phyloP scores from a whole-genome alignment of 2,797 vertebrate species.

The Tenualosa ilisha region DNA sequence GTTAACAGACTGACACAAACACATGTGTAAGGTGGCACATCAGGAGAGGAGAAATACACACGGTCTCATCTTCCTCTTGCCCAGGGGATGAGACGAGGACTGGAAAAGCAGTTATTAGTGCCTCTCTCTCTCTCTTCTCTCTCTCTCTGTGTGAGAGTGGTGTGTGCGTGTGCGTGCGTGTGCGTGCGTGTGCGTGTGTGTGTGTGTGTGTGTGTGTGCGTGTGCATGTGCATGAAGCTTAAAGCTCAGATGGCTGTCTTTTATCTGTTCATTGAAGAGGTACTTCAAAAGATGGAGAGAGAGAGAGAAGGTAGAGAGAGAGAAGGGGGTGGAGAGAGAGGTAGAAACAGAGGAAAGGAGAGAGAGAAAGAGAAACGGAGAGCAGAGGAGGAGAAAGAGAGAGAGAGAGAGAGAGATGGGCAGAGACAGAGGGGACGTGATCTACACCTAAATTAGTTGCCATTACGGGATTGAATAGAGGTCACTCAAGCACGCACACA shows the following conservation, averaged over 20 bases:
- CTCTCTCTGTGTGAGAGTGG: too few relatives aligned
- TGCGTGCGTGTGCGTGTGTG: background rate
- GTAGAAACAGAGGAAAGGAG: background rate
- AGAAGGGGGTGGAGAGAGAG: background rate
- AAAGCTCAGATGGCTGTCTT: conserved; percentile 9
- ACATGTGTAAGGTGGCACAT: background rate
- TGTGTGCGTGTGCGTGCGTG: background rate
- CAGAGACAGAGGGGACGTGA: background rate
- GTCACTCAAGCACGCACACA: background rate
- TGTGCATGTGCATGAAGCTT: background rate
- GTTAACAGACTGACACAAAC: background rate
- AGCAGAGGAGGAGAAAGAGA: background rate
- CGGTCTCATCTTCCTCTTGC: background rate
- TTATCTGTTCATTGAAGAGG: conserved; percentile 16
- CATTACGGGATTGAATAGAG: conserved; percentile 19
- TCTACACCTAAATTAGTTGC: background rate
- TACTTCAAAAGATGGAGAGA: conserved; percentile 11
- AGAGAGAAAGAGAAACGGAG: background rate
- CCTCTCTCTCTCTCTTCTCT: background rate
- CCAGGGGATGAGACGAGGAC: background rate
- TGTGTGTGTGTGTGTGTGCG: background rate
- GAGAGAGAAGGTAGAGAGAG: background rate
- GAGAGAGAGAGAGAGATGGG: background rate
- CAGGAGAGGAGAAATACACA: background rate
- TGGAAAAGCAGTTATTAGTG: background rate